Evolutionary conservation across 1,140 invertebrate species (phyloP).

Genomic region (Danaus melanippus): DNA sequence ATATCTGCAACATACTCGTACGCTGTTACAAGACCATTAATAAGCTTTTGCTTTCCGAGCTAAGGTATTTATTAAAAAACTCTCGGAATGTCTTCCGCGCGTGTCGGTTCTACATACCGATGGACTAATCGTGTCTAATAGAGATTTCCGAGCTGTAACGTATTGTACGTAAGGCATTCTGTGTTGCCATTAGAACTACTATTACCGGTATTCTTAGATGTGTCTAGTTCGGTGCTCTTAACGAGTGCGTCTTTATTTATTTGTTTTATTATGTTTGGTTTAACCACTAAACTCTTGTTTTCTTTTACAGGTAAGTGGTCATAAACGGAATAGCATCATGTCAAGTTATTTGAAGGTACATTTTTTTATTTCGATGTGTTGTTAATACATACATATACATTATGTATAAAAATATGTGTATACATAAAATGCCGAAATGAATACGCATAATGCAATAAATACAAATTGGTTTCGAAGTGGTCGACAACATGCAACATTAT

Average conservation of each 20-base stretch:
- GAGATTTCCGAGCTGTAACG: conserved; percentile 22
- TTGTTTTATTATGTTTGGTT: too few species aligned
- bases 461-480: background rate
- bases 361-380: background rate
- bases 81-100: conserved; percentile 38
- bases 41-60: too few species aligned
- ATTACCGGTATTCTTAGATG: conserved; percentile 21
- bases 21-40: too few species aligned
- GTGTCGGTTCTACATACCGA: conserved; percentile 43
- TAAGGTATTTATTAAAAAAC: conserved; percentile 57
- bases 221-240: background rate
- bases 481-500: conserved; percentile 34
- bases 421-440: background rate
- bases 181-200: conserved; percentile 4
- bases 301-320: conserved; percentile 30
- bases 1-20: too few species aligned
- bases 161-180: conserved; percentile 14
- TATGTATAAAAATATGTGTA: too few species aligned
- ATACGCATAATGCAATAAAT: background rate
- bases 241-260: background rate
- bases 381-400: background rate
- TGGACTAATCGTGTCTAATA: conserved; percentile 34
- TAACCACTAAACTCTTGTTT: conserved; percentile 5
- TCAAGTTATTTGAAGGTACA: background rate
- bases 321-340: background rate